A percentile compares a stretch with the other conserved stretches of the same genome.
Evolutionary conservation across 2,888 invertebrate genomes (phyloP).

Genomic region (Agapostemon virescens): DNA sequence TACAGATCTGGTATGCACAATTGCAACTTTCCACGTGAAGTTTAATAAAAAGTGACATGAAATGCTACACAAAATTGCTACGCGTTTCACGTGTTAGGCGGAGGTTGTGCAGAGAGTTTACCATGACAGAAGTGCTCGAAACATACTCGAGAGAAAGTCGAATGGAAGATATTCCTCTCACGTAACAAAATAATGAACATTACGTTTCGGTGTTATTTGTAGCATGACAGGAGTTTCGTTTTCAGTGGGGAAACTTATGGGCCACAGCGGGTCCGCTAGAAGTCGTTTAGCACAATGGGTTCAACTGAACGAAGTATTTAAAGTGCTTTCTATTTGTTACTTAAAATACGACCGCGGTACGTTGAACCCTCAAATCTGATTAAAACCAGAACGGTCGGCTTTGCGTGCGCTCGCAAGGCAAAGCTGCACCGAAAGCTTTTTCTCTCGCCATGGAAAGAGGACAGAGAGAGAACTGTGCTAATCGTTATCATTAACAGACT

Average conservation of each 20-base stretch:
- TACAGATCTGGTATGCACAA: too few species aligned
- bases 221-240: not conserved
- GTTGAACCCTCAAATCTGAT: slow-evolving; percentile 50
- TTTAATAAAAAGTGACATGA: too few species aligned
- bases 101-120: too few species aligned
- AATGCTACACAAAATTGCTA: too few species aligned
- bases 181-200: not conserved
- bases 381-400: slow-evolving; percentile 32
- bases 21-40: too few species aligned
- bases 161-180: not conserved
- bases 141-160: too few species aligned
- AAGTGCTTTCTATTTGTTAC: slow-evolving; percentile 48
- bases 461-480: not conserved
- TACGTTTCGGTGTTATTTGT: not conserved
- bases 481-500: not conserved
- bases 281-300: slow-evolving; percentile 12
- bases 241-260: not conserved
- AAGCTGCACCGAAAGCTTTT: not conserved
- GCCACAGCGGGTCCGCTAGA: not conserved
- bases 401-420: slow-evolving; percentile 7
- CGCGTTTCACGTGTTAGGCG: too few species aligned
- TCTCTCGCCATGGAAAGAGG: not conserved
- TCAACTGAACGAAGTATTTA: slow-evolving; percentile 25
- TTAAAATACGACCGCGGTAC: slow-evolving; percentile 43
- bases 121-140: too few species aligned